phyloP scores from a whole-genome alignment of 2,797 vertebrate genomes.

The Neomorphus geoffroyi region DNA sequence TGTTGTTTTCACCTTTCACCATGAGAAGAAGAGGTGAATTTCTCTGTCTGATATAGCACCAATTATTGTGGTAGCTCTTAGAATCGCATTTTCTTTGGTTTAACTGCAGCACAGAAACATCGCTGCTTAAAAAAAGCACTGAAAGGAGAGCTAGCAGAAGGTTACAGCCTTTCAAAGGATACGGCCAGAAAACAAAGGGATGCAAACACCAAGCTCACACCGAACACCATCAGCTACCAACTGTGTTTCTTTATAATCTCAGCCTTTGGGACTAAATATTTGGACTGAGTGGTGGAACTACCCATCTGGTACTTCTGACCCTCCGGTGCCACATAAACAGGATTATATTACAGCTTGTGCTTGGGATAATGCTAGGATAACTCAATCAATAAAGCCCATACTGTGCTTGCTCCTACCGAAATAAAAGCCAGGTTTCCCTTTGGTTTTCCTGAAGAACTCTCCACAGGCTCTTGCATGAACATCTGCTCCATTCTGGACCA shows the following conservation, averaged over 20 bases:
- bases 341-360: slow-evolving; percentile 23
- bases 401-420: slow-evolving; percentile 84
- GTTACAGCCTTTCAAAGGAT: background rate
- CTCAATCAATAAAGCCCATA: background rate
- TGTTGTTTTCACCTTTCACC: background rate
- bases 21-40: background rate
- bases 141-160: background rate
- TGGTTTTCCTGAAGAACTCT: slow-evolving; percentile 89
- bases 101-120: background rate
- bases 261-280: background rate
- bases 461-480: slow-evolving; percentile 90
- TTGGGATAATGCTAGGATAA: background rate
- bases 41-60: background rate
- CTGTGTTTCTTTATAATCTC: background rate
- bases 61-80: background rate
- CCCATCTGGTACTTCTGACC: slow-evolving; percentile 1
- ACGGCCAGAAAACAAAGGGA: background rate
- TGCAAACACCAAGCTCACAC: background rate
- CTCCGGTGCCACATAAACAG: background rate
- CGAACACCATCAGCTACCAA: background rate
- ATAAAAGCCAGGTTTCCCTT: slow-evolving; percentile 88
- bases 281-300: background rate
- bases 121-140: background rate
- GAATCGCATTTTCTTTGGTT: background rate
- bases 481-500: slow-evolving; percentile 89